These are phyloP conservation scores for Trachelus stipa DNA, from an alignment of 2,888 invertebrate species.

Conservation along the genomic window DNA sequence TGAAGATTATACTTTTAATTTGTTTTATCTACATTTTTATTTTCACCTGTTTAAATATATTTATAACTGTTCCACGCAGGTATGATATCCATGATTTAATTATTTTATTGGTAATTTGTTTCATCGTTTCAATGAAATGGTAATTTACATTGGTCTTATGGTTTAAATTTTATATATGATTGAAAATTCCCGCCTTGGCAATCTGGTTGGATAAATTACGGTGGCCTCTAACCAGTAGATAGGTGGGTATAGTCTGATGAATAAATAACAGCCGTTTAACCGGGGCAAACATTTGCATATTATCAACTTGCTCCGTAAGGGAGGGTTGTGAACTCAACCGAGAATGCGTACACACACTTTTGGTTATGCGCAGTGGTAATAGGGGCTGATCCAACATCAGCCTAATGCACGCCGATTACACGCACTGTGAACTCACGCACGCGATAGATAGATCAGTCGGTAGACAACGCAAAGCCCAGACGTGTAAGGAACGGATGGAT, in stretches of 20 bases:
- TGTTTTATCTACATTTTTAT: too few relatives aligned
- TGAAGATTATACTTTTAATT: too few relatives aligned
- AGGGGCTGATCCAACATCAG: constrained; percentile 28
- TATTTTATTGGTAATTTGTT: neutral
- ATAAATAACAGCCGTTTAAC: constrained; percentile 44
- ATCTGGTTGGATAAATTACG: constrained; percentile 7
- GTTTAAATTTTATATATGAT: constrained; percentile 4
- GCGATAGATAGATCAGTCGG: constrained; percentile 26
- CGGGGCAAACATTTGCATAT: constrained; percentile 53
- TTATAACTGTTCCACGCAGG: too few relatives aligned
- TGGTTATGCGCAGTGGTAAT: constrained; percentile 5
- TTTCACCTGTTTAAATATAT: too few relatives aligned
- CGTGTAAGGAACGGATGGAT: neutral
- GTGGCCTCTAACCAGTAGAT: constrained; percentile 24
- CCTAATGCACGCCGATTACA: constrained; percentile 54
- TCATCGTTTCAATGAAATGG: neutral
- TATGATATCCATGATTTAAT: neutral
- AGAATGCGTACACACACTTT: constrained; percentile 26
- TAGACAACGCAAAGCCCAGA: neutral
- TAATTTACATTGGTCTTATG: neutral
- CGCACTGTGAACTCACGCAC: constrained; percentile 47
- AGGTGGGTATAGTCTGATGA: constrained; percentile 16
- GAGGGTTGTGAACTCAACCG: constrained; percentile 24
- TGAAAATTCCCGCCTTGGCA: constrained; percentile 5
- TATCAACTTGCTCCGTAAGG: constrained; percentile 27